These are phyloP conservation scores for Protobothrops flavoviridis DNA, from an alignment of 2,113 vertebrate genomes.

Conservation along the genomic window DNA sequence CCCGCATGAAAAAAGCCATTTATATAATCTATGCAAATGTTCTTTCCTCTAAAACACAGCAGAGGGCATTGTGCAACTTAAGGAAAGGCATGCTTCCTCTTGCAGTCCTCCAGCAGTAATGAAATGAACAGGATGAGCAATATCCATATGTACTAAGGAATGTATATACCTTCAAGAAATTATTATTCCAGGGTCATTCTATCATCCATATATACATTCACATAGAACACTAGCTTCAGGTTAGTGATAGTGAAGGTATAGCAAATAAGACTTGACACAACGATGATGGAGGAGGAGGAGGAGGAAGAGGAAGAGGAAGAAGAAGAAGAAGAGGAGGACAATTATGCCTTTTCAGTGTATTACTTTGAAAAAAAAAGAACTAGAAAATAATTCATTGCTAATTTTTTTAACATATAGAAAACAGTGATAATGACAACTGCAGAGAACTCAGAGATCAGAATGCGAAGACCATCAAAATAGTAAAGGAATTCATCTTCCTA, in stretches of 20 bases:
- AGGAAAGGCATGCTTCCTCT: background rate
- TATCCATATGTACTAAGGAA: too few species aligned
- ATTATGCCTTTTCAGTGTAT: background rate
- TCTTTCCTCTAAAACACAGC: background rate
- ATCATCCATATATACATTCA: background rate
- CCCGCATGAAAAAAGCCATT: background rate
- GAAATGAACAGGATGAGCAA: background rate
- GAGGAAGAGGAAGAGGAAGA: background rate
- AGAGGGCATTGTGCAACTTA: background rate
- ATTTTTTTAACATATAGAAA: background rate
- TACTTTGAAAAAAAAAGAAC: background rate
- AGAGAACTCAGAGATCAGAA: too few species aligned
- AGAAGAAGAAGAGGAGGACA: background rate
- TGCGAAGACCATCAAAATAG: too few species aligned
- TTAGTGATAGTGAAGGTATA: background rate
- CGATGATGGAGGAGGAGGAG: background rate
- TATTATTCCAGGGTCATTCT: background rate
- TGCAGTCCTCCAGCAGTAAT: background rate
- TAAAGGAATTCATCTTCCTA: too few species aligned
- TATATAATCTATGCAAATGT: background rate
- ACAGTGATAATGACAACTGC: too few species aligned
- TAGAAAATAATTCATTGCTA: background rate
- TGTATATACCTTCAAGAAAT: background rate
- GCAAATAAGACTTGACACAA: background rate
- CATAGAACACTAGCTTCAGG: background rate